Percentiles rank a stretch among this genome's conserved stretches.
These are phyloP conservation scores for Hyppa rectilinea DNA, from an alignment of 2,888 invertebrate genomes.

Conservation along the genomic window DNA sequence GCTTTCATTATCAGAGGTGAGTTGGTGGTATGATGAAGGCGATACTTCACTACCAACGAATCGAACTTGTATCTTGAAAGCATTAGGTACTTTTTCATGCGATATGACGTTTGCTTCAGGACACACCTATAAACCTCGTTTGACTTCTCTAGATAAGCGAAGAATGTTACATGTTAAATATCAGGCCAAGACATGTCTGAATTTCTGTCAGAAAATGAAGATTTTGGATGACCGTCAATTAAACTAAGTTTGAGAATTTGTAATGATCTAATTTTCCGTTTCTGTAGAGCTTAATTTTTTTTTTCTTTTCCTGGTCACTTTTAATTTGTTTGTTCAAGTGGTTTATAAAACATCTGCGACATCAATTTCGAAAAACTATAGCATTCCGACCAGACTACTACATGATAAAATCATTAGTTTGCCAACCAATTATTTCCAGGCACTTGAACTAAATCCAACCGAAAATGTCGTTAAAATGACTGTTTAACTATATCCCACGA, in stretches of 20 bases:
- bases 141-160: constrained; percentile 24
- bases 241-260: background rate
- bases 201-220: background rate
- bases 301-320: background rate
- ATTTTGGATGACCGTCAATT: background rate
- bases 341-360: background rate
- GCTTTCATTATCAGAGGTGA: constrained; percentile 48
- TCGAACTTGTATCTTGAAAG: constrained; percentile 53
- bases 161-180: constrained; percentile 23
- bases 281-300: too few relatives aligned
- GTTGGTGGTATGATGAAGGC: constrained; percentile 41
- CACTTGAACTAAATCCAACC: background rate
- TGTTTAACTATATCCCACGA: background rate
- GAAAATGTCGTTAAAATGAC: background rate
- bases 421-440: background rate
- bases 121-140: constrained; percentile 50
- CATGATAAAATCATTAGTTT: background rate
- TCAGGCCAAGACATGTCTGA: constrained; percentile 9
- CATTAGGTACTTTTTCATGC: constrained; percentile 39
- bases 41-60: constrained; percentile 43
- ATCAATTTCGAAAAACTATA: background rate
- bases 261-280: too few relatives aligned
- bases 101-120: constrained; percentile 54
- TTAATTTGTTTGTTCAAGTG: background rate
- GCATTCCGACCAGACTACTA: background rate